Conservation (phyloP, 1,140 invertebrate genomes). For the Drosophila sulfurigaster region DNA sequence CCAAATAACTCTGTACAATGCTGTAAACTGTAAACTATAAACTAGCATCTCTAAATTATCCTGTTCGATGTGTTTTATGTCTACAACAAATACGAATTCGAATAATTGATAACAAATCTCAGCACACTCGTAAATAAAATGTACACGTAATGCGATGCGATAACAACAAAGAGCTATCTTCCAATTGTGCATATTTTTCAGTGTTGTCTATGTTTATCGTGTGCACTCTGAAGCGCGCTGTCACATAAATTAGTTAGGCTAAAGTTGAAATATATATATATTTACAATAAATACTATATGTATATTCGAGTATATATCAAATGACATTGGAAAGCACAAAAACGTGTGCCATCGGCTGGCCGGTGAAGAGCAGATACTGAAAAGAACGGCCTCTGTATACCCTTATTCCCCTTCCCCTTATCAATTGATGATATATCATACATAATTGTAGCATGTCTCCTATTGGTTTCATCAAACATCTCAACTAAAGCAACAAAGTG, state of each 20-base stretch:
- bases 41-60: conserved; percentile 22
- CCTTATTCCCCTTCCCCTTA: background rate
- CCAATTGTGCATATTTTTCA: conserved; percentile 80
- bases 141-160: conserved; percentile 27
- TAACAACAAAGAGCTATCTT: conserved; percentile 76
- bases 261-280: conserved; percentile 54
- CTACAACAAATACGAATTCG: conserved; percentile 28
- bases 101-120: conserved; percentile 26
- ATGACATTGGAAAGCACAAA: conserved; percentile 11
- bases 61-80: conserved; percentile 56
- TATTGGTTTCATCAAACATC: conserved; percentile 80
- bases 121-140: conserved; percentile 41
- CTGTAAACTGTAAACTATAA: conserved; percentile 29
- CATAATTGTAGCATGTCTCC: conserved; percentile 63
- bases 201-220: conserved; percentile 49
- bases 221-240: conserved; percentile 13
- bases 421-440: conserved; percentile 48
- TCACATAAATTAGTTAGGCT: conserved; percentile 62
- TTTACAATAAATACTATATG: conserved; percentile 13
- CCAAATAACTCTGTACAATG: conserved; percentile 6
- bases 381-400: conserved; percentile 20
- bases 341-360: conserved; percentile 20
- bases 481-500: conserved; percentile 54
- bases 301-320: background rate
- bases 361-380: conserved; percentile 19